Evolutionary conservation across 2,888 invertebrate species (phyloP).

Genomic region (Gymnosoma rotundatum): DNA sequence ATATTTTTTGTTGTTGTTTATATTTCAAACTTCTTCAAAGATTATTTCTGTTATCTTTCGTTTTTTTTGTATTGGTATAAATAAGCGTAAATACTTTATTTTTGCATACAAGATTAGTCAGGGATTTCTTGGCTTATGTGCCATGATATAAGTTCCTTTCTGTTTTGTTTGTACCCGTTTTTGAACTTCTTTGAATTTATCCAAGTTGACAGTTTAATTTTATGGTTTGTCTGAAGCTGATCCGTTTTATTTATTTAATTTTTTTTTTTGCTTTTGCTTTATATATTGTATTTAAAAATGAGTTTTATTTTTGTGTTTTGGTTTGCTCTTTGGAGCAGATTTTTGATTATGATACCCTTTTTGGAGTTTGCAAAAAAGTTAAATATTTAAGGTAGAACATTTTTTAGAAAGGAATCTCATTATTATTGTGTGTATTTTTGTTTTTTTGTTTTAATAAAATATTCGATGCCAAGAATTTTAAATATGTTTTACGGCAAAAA

Average conservation of each 20-base stretch:
- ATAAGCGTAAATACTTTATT: slow-evolving; percentile 6
- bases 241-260: slow-evolving; percentile 75
- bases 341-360: slow-evolving; percentile 68
- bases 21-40: slow-evolving; percentile 24
- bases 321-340: slow-evolving; percentile 8
- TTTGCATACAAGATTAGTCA: slow-evolving; percentile 67
- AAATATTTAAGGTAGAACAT: slow-evolving; percentile 25
- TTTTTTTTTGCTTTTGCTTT: not conserved
- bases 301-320: not conserved
- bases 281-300: slow-evolving; percentile 12
- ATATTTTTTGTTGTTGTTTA: not conserved
- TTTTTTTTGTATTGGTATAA: not conserved
- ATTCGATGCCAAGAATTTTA: slow-evolving; percentile 49
- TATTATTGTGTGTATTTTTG: slow-evolving; percentile 16
- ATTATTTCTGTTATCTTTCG: slow-evolving; percentile 13
- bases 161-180: slow-evolving; percentile 9
- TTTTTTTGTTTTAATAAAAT: slow-evolving; percentile 16
- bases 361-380: not conserved
- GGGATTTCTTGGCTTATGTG: slow-evolving; percentile 64
- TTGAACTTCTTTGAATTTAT: slow-evolving; percentile 73
- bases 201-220: slow-evolving; percentile 83
- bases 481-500: slow-evolving; percentile 59
- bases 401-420: slow-evolving; percentile 17
- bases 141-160: slow-evolving; percentile 44
- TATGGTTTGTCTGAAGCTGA: slow-evolving; percentile 82